Base-by-base conservation (phyloP, 2,797 vertebrate species). In the Acanthopagrus latus region DNA sequence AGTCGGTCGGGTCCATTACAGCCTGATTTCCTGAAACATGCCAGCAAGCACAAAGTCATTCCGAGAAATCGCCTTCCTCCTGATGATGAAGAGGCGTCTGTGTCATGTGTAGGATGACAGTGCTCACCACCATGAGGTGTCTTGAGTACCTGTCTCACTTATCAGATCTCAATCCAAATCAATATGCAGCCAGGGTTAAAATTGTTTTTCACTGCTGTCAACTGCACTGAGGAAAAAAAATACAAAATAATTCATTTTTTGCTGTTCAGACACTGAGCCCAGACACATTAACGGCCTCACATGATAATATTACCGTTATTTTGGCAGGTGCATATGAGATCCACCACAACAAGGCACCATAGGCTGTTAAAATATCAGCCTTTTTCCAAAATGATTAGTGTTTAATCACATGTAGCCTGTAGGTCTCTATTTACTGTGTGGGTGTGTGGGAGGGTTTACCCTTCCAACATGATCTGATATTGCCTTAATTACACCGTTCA, bases 401-500 rank as follows among this genome's bases (percentile, higher is more conserved):
- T 76, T 66, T 79, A 78, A 73, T 82, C 64, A 68, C 80, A 74
- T 76, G 68, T 74, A 74, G 78, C 56, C 74, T 68, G 80, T 62
- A 52, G 57, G 66, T 78, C 65, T 76, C 43, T 69, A 46, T 80
- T 84, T 85, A 82, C 69, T 58, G 64, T 88, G 86, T 72, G 76
- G 56, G 75, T 86, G 86, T 86, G 82, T 82, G 81, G 77, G 80
- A 85, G 67, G 85, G 78, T 90, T 90, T 86, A 82, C 81, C 75
- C 81, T 80, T 80, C 74, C 74, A 87, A 80, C 76, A 76, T 65
- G 82, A 88, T 92, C 77, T 85, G 79, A 91, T 91, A 83, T 88
- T 88, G 80, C 72, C 78, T 90, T 89, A 85, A 89, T 90, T 90
- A 86, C 84, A 88, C 85, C 87, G 87, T 86, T 89, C 85, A 87